Evolutionary conservation across 1,140 invertebrate genomes (phyloP), one percentile per base, ranked within the genome.

Genomic region (Parasteatoda tepidariorum): DNA sequence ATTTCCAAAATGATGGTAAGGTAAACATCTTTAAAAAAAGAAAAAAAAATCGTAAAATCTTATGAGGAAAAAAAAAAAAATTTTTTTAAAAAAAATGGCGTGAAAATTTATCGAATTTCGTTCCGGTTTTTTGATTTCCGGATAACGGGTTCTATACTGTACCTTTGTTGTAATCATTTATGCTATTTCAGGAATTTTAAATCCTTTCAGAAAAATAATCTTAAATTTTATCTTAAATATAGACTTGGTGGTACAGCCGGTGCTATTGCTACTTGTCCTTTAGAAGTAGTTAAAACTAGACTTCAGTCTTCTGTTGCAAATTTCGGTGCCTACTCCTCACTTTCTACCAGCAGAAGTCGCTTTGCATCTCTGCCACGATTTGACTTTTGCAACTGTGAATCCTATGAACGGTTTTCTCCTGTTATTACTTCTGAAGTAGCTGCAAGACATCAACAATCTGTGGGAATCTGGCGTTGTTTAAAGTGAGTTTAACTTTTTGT

Each of bases 241-340:
- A 98, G 97, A 87, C 92, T 95, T 89, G 98, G 96, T 86, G 97
- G 98, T 38, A 99, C 97, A 30, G 94, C 95, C 55, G 98, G 97
- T 83, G 97, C 97, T 11, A 95, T 99, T 84, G 93, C 98, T 54
- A 99, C 98, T 85, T 99, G 98, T 91, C 98, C 98, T 0, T 90
- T 99, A 85, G 98, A 99, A 91, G 98, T 99, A 75, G 95, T 99
- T 5, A 99, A 99, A 90, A 99, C 98, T 2, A 92, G 98, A 62
- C 92, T 99, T 74, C 98, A 99, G 89, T 98, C 97, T 13, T 98
- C 97, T 31, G 85, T 88, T 85, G 73, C 87, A 76, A 84, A 57
- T 61, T 86, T 86, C 83, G 70, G 67, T 57, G 84, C 86, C 59
- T 82, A 88, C 70, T 90, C 90, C 87, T 89, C 62, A 85, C 18